Conservation (phyloP, 2,113 vertebrate species). For the Oxyruncus cristatus region DNA sequence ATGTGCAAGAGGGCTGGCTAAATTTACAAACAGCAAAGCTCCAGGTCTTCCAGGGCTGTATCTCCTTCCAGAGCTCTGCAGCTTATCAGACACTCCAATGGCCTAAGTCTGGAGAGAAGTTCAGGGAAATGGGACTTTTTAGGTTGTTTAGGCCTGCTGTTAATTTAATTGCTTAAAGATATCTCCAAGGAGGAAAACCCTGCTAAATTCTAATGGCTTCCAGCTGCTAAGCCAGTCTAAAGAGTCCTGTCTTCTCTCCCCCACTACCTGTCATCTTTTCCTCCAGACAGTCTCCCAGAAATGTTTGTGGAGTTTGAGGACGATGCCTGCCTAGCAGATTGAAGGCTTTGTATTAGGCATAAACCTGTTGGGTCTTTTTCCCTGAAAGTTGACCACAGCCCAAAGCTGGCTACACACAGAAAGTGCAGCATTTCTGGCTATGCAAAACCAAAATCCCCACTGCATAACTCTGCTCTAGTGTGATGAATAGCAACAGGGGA, state of each 20-base stretch:
- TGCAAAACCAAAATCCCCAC: background rate
- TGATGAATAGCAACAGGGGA: background rate
- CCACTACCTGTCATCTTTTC: background rate
- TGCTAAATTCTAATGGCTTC: constrained; percentile 29
- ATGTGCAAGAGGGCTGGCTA: background rate
- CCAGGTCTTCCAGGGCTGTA: background rate
- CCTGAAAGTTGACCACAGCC: background rate
- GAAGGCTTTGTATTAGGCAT: background rate
- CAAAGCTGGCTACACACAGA: background rate
- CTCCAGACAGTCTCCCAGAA: constrained; percentile 8
- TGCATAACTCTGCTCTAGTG: background rate
- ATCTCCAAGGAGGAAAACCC: constrained; percentile 15
- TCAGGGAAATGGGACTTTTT: background rate
- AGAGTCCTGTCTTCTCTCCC: background rate
- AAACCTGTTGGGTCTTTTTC: background rate
- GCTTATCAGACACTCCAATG: background rate
- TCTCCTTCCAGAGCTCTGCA: background rate
- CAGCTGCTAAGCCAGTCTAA: constrained; percentile 31
- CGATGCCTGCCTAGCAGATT: background rate
- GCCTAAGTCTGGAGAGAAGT: background rate
- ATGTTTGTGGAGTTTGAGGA: background rate
- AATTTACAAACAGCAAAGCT: background rate
- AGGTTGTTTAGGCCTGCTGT: constrained; percentile 3
- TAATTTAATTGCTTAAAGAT: constrained; percentile 33
- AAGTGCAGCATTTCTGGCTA: background rate